These are phyloP conservation scores for Sitobion miscanthi DNA, from an alignment of 1,140 invertebrate species.

Conservation along the genomic window DNA sequence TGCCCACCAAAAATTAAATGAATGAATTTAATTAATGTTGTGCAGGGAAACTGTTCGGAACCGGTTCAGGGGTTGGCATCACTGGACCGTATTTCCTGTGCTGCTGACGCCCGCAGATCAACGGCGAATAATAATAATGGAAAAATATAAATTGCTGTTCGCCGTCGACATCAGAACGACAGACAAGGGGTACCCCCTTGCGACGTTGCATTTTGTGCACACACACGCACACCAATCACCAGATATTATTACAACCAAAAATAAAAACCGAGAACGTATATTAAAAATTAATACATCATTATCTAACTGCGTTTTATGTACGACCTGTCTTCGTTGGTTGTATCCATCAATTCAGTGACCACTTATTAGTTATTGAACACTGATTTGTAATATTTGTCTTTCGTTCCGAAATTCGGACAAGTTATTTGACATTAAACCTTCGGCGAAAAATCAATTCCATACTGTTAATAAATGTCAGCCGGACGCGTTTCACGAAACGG, in stretches of 20 bases:
- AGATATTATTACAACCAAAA: not conserved
- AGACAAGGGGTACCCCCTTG: not conserved
- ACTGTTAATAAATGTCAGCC: not conserved
- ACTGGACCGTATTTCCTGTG: slow-evolving; percentile 31
- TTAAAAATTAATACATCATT: not conserved
- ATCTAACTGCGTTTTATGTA: no score
- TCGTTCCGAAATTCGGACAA: not conserved
- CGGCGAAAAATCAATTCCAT: not conserved
- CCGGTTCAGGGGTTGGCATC: slow-evolving; percentile 43
- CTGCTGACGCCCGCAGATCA: not conserved
- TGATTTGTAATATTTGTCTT: not conserved
- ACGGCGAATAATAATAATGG: slow-evolving; percentile 8
- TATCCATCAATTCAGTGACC: not conserved
- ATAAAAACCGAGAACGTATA: not conserved
- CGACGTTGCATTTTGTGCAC: slow-evolving; percentile 47
- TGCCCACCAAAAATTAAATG: not conserved
- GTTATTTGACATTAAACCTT: not conserved
- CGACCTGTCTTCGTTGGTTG: not conserved
- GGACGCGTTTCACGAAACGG: not conserved
- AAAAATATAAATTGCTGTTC: slow-evolving; percentile 27
- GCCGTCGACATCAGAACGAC: not conserved
- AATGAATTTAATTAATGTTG: not conserved
- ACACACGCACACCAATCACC: not conserved
- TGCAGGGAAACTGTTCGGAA: not conserved
- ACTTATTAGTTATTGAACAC: not conserved